Evolutionary conservation across 2,797 vertebrate genomes (phyloP), one percentile per base, ranked within the genome.

Genomic region (Molothrus aeneus): DNA sequence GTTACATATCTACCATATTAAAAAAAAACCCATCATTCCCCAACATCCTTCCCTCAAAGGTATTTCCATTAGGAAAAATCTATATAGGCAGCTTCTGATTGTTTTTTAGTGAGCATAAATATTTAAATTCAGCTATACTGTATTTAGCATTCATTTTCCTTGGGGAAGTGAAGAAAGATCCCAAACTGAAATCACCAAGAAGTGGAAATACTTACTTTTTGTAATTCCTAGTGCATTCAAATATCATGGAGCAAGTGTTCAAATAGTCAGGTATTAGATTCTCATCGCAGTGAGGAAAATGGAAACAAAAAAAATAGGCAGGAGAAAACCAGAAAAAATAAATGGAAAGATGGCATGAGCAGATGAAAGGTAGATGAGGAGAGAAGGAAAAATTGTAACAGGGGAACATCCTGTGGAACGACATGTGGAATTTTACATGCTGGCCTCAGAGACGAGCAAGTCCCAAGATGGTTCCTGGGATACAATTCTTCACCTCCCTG

Each of bases 381-480:
- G 42, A 83, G 43, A 77, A 78, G 61, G 6, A 56, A 72, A 80
- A 63, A n/a, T 36, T 21, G 13, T 57, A 0, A 19, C 13, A 12
- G 31, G 21, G 11, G 9, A 86, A 11, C 9, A 65, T 43, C 26
- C 88, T 29, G 24, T 87, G 71, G 78, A 82, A 47, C 38, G 19
- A 48, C 32, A 34, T 20, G 32, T 50, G 13, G 48, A 80, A 73
- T 73, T 92, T 82, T 56, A 69, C 12, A 5, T 24, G 26, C 36
- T 6, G 2, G 15, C 19, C 59, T 78, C 47, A 68, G 57, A 71
- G 45, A 71, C 0, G 0, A 73, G 32, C 40, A 78, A 31, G 26
- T 64, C 42, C 42, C 0, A 0, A 72, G 38, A 28, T 18, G 0
- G 1, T 47, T 86, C 60, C 42, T 78, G 22, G 31, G 11, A 3